Conservation (phyloP, 2,888 invertebrate genomes). For the Caenorhabditis angaria region DNA sequence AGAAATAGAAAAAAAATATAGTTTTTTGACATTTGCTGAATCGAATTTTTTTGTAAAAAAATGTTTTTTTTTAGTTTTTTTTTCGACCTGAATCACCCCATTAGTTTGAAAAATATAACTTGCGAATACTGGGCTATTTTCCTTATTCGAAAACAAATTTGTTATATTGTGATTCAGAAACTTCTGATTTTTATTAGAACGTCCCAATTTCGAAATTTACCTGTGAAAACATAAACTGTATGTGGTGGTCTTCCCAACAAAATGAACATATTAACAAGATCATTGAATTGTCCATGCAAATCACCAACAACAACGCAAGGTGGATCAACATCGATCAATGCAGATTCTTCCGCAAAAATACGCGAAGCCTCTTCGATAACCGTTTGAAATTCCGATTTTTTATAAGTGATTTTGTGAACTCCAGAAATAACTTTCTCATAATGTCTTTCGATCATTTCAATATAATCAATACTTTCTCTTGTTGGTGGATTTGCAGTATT, state of each 20-base stretch:
- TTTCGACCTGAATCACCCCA: too few relatives aligned
- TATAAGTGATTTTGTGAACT: slow-evolving; percentile 51
- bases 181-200: not conserved
- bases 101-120: too few relatives aligned
- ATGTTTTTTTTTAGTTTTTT: too few relatives aligned
- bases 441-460: slow-evolving; percentile 45
- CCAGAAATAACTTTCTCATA: slow-evolving; percentile 16
- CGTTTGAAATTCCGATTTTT: slow-evolving; percentile 41
- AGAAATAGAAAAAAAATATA: too few relatives aligned
- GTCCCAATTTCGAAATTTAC: slow-evolving; percentile 6
- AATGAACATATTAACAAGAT: slow-evolving; percentile 59
- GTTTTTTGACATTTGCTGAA: too few relatives aligned
- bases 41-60: too few relatives aligned
- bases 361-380: slow-evolving; percentile 41
- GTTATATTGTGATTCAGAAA: not conserved
- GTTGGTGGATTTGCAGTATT: slow-evolving; percentile 25
- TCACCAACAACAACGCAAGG: slow-evolving; percentile 55
- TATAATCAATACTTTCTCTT: slow-evolving; percentile 17
- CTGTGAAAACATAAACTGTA: slow-evolving; percentile 55
- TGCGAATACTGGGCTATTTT: not conserved
- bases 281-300: slow-evolving; percentile 57
- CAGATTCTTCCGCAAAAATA: slow-evolving; percentile 43
- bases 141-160: too few relatives aligned
- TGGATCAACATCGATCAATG: slow-evolving; percentile 55
- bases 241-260: slow-evolving; percentile 55